Evolutionary conservation across 2,113 vertebrate species (phyloP), one percentile per base, ranked within the genome.

Genomic region (Tragelaphus strepsiceros): DNA sequence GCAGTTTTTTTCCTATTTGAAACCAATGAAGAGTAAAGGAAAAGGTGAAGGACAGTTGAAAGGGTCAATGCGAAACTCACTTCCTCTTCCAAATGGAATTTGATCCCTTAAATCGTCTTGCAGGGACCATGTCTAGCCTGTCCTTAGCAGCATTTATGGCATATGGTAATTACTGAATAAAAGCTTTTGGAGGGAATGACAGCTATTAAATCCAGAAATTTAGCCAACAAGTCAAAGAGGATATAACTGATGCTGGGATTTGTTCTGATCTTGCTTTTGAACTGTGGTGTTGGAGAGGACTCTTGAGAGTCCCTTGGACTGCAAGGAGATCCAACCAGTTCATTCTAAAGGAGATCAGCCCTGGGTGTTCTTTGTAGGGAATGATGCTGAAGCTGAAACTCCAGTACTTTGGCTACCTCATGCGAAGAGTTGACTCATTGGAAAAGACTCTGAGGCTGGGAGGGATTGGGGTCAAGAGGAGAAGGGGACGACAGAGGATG

Each of bases 1-100:
- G 12, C 39, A 53, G 11, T 56, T 86, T 9, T 92, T 93, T 93
- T 95, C 1, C 28, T 49, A n/a, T 58, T 53, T 87, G 88, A 64
- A 97, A 84, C n/a, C 28, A 84, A 39, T 39, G 62, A 94, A 39
- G 56, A 90, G n/a, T 46, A 74, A 91, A 83, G 56, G 17, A 89
- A 91, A 87, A 74, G 12, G 54, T 81, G 24, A n/a, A 83, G 43
- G 64, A 85, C 5, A 93, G 51, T 0, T 71, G 90, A 87, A 78
- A n/a, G 54, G 30, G 51, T 71, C 77, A 77, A 51, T 22, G 24
- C 14, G 24, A 6, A n/a, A 88, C 30, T 92, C 35, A 53, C 28
- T 56, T 62, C 32, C 22, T 94, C 30, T 62, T 59, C 43, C 59
- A 62, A 90, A 95, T 1, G 46, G 14, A 96, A 91, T n/a, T 92